phyloP scores from a whole-genome alignment of 2,888 invertebrate genomes.

The Lymantria dispar region DNA sequence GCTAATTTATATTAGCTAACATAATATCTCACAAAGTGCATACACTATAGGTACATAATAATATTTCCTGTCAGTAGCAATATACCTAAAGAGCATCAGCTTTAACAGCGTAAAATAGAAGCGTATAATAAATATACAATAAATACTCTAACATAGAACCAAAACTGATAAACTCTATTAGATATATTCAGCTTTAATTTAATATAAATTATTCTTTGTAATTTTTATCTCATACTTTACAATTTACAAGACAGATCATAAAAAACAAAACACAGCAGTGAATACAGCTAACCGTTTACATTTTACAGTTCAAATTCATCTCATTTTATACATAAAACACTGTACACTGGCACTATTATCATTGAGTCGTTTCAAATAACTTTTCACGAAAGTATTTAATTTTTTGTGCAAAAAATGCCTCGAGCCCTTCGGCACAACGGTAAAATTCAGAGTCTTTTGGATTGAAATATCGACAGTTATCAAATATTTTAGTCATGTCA shows the following conservation, averaged over 20 bases:
- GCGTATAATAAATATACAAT: conserved; percentile 77
- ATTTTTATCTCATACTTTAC: conserved; percentile 69
- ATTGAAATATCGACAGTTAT: conserved; percentile 99
- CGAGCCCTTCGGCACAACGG: conserved; percentile 97
- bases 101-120: conserved; percentile 54
- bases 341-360: conserved; percentile 66
- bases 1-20: conserved; percentile 74
- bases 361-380: conserved; percentile 85
- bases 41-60: conserved; percentile 43
- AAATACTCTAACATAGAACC: conserved; percentile 68
- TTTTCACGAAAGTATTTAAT: conserved; percentile 94
- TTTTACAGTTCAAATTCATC: conserved; percentile 26
- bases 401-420: conserved; percentile 97
- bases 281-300: conserved; percentile 25
- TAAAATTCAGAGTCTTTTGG: conserved; percentile 97
- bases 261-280: conserved; percentile 40
- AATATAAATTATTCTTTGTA: conserved; percentile 69
- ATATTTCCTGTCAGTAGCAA: conserved; percentile 54
- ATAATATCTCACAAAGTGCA: conserved; percentile 72
- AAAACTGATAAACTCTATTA: conserved; percentile 57
- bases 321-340: conserved; percentile 38
- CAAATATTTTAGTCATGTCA: conserved; percentile 99
- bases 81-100: conserved; percentile 58
- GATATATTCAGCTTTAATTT: conserved; percentile 45
- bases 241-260: conserved; percentile 72